A percentile compares a stretch with the other conserved stretches of the same genome.
phyloP scores from a whole-genome alignment of 2,113 vertebrate genomes.

The Brachypodius melanocephalos region DNA sequence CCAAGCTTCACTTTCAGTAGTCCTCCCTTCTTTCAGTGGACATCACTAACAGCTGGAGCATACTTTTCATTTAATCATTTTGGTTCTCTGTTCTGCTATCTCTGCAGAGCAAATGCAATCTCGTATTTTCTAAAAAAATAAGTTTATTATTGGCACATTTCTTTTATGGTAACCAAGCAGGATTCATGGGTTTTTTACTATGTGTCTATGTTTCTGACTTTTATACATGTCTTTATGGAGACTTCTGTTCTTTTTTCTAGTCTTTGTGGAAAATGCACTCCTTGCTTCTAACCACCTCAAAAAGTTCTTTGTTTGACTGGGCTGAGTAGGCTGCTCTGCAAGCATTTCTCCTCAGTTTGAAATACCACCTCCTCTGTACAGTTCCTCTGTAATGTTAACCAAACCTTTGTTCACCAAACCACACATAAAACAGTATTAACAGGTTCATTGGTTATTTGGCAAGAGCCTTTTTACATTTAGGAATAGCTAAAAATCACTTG shows the following conservation, averaged over 20 bases:
- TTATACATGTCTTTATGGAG: neutral
- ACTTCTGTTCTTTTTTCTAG: neutral
- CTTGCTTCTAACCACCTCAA: neutral
- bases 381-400: neutral
- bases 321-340: neutral
- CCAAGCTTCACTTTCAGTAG: neutral
- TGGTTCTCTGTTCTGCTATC: neutral
- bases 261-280: neutral
- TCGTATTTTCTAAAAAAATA: neutral
- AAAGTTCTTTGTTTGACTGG: neutral
- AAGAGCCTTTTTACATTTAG: neutral
- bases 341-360: neutral
- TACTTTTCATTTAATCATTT: neutral
- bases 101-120: neutral
- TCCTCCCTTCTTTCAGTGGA: neutral
- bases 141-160: neutral
- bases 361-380: neutral
- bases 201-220: neutral
- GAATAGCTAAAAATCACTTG: neutral
- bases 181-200: rapidly evolving
- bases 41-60: neutral
- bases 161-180: neutral
- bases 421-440: neutral
- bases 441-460: neutral
- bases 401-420: neutral